These are phyloP conservation scores for Xiphophorus birchmanni DNA, from an alignment of 2,797 vertebrate genomes.

Conservation along the genomic window DNA sequence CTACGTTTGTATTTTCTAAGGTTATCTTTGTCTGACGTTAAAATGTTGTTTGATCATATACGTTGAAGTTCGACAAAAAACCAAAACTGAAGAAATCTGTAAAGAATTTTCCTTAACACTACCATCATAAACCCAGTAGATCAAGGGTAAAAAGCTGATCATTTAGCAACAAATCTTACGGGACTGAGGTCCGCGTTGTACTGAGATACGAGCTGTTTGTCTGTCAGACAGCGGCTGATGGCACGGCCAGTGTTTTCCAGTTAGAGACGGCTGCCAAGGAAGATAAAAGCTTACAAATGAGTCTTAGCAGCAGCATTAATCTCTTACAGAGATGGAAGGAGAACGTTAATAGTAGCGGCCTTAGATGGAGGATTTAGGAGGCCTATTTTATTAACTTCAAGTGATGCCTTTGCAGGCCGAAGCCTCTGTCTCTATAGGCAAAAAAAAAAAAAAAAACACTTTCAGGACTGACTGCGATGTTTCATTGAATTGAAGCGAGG, in stretches of 20 bases:
- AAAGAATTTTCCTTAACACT: not conserved
- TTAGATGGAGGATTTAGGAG: conserved; percentile 62
- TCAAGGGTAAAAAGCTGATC: conserved; percentile 30
- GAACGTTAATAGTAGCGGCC: conserved; percentile 50
- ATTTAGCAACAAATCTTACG: conserved; percentile 36
- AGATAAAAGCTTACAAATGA: conserved; percentile 57
- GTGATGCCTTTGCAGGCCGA: conserved; percentile 51
- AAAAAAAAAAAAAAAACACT: conserved; percentile 44
- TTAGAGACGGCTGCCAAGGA: conserved; percentile 42
- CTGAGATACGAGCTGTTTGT: conserved; percentile 33
- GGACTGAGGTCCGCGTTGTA: conserved; percentile 21
- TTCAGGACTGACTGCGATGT: conserved; percentile 30
- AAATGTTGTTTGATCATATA: not conserved
- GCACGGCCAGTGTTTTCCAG: conserved; percentile 40
- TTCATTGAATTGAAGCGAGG: conserved; percentile 30
- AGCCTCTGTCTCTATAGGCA: conserved; percentile 46
- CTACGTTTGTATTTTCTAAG: not conserved
- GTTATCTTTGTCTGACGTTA: not conserved
- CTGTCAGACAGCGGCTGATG: conserved; percentile 45
- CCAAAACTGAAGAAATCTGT: not conserved
- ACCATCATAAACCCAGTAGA: not conserved
- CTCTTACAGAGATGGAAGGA: conserved; percentile 47
- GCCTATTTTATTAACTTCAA: conserved; percentile 65
- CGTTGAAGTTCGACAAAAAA: not conserved
- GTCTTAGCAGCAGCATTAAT: conserved; percentile 60